Base-by-base conservation (phyloP, 2,113 vertebrate genomes). In the Oxyura jamaicensis region DNA sequence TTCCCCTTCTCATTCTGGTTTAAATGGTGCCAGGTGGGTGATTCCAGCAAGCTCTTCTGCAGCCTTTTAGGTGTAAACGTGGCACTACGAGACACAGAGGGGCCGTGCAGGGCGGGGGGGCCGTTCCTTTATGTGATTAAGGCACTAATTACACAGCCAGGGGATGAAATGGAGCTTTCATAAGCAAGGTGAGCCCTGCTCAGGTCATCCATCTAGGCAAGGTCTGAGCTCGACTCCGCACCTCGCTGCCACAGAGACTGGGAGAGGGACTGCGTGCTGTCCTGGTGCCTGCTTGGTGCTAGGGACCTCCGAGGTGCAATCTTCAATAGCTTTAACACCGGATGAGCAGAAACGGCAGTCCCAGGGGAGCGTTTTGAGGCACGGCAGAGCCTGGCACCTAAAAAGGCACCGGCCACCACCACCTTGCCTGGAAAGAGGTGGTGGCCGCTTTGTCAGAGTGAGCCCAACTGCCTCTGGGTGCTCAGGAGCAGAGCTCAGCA, bases 81-180 rank as follows among this genome's bases (percentile, higher is more conserved):
- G 20, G 28, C 35, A 46, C 48, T 26, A 46, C 5, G 11, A 68
- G 60, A 33, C 39, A 67, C 4, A 67, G 71, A 36, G 0, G 0
- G 44, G 41, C 29, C 28, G 3, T 3, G 21, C 1, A n/a, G n/a
- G n/a, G n/a, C n/a, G n/a, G n/a, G n/a, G 0, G 0, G 44, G 41
- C 29, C 28, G 3, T 3, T 18, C 1, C 44, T 77, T 83, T 14
- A 41, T 8, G 66, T 36, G 60, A 92, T 71, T 48, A 82, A 91
- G 21, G 2, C 67, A 46, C 80, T 77, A 74, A 92, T 89, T 62
- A 75, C 39, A 83, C n/a, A 83, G n/a, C 28, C 88, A 93, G n/a
- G 69, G 39, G 39, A 86, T 20, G 52, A 84, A 81, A 94, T 33
- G 58, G 42, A 52, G 68, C 28, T 86, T 33, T 33, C 39, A 10